Base-by-base conservation (phyloP, 2,888 invertebrate species). In the Orthonevra nobilis region DNA sequence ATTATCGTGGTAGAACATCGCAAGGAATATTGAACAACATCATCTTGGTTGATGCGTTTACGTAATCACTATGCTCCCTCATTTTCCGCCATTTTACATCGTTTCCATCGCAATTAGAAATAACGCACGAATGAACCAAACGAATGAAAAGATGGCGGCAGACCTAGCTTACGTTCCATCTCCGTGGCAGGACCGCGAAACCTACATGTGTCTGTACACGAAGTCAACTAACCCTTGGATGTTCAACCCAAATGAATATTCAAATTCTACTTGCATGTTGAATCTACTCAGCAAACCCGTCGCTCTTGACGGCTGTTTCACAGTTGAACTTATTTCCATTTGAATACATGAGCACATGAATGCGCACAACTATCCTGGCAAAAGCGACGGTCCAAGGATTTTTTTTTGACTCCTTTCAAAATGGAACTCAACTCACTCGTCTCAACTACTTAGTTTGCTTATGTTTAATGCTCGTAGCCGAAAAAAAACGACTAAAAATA, bases 181-280 rank as follows among this genome's bases (percentile, higher is more conserved):
- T n/a, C n/a, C n/a, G n/a, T n/a, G n/a, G n/a, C n/a, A n/a, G 7
- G 7, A 42, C 20, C 19, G 14, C 34, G 36, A 44, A 28, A 28
- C 40, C 28, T 38, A 3, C 28, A 1, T 4, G 1, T 30, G 17
- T 12, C 17, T n/a, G 40, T 42, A 23, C 23, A 7, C 36, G 30
- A 63, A 28, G 28, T 56, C 15, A 19, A 48, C 36, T 42, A 69
- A 38, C 70, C 52, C 60, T 64, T 70, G 14, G 56, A 63, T 70
- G 44, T 56, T 52, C 52, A 77, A 64, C 50, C 26, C 26, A 70
- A 70, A 64, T 77, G 77, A 77, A 77, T 77, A 77, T 77, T 77
- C 77, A 77, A 77, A 70, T 38, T 44, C 40, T 19, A n/a, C n/a
- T n/a, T 26, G 40, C 48, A 72, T 56, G 40, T 73, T 73, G n/a